These are phyloP conservation scores for Anticlea derivata DNA, from an alignment of 2,888 invertebrate species.

Conservation along the genomic window DNA sequence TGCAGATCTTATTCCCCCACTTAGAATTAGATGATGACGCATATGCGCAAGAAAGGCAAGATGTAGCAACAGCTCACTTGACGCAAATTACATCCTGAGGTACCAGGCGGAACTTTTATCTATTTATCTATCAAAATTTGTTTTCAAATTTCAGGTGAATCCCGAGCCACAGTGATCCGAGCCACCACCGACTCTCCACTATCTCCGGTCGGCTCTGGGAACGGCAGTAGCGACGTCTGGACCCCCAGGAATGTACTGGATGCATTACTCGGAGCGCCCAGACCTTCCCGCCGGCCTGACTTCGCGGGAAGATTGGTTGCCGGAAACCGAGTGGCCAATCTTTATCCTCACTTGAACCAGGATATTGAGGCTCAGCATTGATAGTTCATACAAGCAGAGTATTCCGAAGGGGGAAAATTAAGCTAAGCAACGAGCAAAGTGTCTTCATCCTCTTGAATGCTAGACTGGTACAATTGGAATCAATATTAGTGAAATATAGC, in stretches of 20 bases:
- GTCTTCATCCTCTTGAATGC: no score
- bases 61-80: no score
- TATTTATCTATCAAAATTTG: neutral
- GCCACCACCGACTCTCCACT: constrained; percentile 94
- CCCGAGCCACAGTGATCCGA: constrained; percentile 77
- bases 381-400: neutral
- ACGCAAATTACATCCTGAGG: no score
- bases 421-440: no score
- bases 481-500: no score
- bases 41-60: no score
- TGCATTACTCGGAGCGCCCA: constrained; percentile 78
- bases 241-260: constrained; percentile 81
- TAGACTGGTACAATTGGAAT: no score
- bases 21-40: no score
- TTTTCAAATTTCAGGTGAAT: constrained; percentile 58
- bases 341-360: constrained; percentile 88
- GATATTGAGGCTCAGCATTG: constrained; percentile 66
- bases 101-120: no score
- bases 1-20: no score
- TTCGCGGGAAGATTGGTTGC: constrained; percentile 87
- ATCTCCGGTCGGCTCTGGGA: constrained; percentile 88
- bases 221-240: constrained; percentile 63
- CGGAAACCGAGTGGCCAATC: constrained; percentile 85
- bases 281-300: constrained; percentile 81
- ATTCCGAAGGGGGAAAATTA: no score